phyloP scores from a whole-genome alignment of 2,888 invertebrate species.

The Trissonchulus sp. region DNA sequence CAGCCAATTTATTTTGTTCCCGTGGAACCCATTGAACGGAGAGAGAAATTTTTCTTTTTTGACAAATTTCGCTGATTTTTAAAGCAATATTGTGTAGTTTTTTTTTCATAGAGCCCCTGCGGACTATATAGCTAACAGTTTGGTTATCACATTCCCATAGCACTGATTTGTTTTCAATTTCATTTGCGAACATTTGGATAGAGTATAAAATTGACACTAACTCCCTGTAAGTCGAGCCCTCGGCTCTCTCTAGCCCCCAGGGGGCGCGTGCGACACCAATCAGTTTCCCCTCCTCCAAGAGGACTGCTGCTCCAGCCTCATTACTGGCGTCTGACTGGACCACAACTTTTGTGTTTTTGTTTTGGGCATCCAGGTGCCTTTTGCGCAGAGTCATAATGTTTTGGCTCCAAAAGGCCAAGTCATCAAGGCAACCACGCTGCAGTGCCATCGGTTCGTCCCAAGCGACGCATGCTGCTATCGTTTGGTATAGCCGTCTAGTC shows the following conservation, averaged over 20 bases:
- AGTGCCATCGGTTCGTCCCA: too few species aligned
- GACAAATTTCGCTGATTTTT: not conserved
- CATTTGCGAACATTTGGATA: not conserved
- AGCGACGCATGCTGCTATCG: too few species aligned
- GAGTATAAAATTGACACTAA: not conserved
- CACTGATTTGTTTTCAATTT: not conserved
- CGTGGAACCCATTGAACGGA: not conserved
- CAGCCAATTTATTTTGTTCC: not conserved
- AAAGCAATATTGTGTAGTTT: not conserved
- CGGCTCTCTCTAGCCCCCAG: not conserved
- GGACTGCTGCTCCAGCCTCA: not conserved
- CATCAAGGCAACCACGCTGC: too few species aligned
- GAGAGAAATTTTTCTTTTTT: not conserved
- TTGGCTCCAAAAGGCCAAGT: too few species aligned
- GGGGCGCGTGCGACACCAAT: not conserved
- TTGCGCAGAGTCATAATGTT: too few species aligned
- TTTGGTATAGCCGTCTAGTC: not conserved
- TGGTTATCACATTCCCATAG: not conserved
- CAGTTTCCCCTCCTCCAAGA: not conserved
- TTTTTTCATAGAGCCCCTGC: not conserved
- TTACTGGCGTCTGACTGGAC: conserved; percentile 7
- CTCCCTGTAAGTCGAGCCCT: not conserved
- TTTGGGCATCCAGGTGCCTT: too few species aligned
- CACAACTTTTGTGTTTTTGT: too few species aligned
- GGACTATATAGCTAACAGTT: not conserved